These are phyloP conservation scores for Sebastes goodei DNA, from an alignment of 2,797 vertebrate genomes.

Conservation along the genomic window DNA sequence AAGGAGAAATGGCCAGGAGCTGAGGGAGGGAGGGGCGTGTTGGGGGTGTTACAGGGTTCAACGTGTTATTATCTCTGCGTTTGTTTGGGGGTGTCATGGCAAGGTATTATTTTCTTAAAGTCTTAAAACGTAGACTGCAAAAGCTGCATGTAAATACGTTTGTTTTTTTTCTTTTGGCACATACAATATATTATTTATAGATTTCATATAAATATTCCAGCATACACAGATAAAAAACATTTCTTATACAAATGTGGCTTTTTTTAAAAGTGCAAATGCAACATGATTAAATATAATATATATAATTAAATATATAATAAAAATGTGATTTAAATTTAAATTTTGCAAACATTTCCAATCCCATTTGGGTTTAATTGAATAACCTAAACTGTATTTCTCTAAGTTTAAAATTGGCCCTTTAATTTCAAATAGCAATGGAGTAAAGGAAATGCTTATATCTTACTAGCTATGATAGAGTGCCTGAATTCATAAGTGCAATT, in stretches of 20 bases:
- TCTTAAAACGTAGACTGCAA: neutral
- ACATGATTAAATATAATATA: neutral
- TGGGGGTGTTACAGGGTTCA: conserved; percentile 38
- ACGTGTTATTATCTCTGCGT: conserved; percentile 30
- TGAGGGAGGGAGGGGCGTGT: neutral
- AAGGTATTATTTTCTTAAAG: conserved; percentile 12
- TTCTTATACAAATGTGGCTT: neutral
- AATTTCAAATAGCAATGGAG: neutral
- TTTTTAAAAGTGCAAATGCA: neutral
- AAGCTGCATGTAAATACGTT: neutral
- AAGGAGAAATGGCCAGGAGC: conserved; percentile 54
- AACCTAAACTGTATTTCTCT: neutral
- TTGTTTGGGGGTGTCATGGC: conserved; percentile 28
- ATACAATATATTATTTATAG: neutral
- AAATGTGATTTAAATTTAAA: neutral
- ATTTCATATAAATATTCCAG: neutral
- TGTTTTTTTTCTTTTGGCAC: neutral
- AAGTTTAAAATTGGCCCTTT: neutral
- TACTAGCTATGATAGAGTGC: neutral
- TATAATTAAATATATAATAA: no score
- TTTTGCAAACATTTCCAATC: neutral
- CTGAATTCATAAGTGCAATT: neutral
- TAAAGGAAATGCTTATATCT: neutral
- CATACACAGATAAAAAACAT: neutral
- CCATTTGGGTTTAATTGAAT: neutral